Conservation (phyloP, 2,888 invertebrate species). For the Alviniconcha strummeri region DNA sequence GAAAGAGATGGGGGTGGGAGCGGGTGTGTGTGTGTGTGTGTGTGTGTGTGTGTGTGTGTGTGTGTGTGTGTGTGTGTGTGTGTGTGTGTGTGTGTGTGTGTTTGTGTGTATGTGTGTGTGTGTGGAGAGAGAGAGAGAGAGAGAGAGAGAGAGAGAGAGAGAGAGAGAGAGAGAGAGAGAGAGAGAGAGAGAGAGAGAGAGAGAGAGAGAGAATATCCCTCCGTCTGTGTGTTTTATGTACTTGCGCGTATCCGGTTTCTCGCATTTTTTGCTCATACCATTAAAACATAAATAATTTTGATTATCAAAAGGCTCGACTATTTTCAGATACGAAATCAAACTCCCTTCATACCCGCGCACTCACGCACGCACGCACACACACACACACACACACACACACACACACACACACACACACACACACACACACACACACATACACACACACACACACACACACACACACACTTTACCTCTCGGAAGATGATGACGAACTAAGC, state of each 20-base stretch:
- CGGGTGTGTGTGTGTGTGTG: too few species aligned
- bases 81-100: too few species aligned
- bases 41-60: too few species aligned
- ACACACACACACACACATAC: slow-evolving; percentile 1
- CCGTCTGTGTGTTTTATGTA: not conserved
- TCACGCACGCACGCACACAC: not conserved
- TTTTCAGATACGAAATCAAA: not conserved
- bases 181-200: slow-evolving; percentile 16
- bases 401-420: not conserved
- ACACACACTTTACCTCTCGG: not conserved
- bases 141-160: not conserved
- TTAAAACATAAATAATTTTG: not conserved
- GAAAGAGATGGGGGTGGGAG: too few species aligned
- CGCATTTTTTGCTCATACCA: not conserved
- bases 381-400: not conserved
- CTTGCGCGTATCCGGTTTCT: not conserved
- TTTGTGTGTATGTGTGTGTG: too few species aligned
- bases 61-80: too few species aligned
- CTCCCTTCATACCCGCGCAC: not conserved
- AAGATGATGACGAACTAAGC: not conserved
- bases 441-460: slow-evolving; percentile 2
- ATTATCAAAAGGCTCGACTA: not conserved
- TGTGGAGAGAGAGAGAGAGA: not conserved
- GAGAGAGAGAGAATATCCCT: not conserved
- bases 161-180: slow-evolving; percentile 1